Conservation (phyloP, 2,888 invertebrate species). For the Apomyelois bistriatella region DNA sequence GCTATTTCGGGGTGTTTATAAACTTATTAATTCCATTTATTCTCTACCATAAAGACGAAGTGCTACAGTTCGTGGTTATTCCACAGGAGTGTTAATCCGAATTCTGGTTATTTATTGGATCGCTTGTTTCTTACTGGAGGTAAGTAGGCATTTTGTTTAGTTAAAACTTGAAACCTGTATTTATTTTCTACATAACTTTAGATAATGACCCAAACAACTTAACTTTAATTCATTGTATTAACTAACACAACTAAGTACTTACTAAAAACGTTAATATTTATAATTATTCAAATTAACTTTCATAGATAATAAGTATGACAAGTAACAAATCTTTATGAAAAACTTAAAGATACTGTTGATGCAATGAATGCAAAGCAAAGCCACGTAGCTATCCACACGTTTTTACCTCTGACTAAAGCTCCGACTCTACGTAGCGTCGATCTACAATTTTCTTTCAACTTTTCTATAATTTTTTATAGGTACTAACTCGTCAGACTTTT, state of each 20-base stretch:
- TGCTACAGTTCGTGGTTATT: slow-evolving; percentile 72
- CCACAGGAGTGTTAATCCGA: slow-evolving; percentile 73
- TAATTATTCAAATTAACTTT: no score
- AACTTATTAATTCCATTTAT: slow-evolving; percentile 45
- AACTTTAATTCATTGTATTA: no score
- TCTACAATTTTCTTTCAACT: neutral
- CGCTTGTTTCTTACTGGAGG: slow-evolving; percentile 57
- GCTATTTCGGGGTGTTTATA: slow-evolving; percentile 44
- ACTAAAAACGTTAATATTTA: no score
- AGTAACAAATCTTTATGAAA: neutral
- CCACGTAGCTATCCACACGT: slow-evolving; percentile 13
- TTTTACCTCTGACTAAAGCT: slow-evolving; percentile 2
- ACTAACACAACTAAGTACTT: neutral
- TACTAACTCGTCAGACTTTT: no score
- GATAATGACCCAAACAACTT: no score
- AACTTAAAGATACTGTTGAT: neutral
- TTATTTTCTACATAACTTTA: no score
- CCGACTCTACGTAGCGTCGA: neutral
- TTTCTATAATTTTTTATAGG: neutral
- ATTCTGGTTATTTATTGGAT: slow-evolving; percentile 73
- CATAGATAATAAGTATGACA: neutral
- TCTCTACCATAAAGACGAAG: slow-evolving; percentile 61
- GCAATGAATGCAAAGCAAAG: slow-evolving; percentile 2
- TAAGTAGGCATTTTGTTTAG: slow-evolving; percentile 44
- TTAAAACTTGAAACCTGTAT: neutral